Conservation (phyloP, 1,140 invertebrate species). For the Ectropis grisescens region DNA sequence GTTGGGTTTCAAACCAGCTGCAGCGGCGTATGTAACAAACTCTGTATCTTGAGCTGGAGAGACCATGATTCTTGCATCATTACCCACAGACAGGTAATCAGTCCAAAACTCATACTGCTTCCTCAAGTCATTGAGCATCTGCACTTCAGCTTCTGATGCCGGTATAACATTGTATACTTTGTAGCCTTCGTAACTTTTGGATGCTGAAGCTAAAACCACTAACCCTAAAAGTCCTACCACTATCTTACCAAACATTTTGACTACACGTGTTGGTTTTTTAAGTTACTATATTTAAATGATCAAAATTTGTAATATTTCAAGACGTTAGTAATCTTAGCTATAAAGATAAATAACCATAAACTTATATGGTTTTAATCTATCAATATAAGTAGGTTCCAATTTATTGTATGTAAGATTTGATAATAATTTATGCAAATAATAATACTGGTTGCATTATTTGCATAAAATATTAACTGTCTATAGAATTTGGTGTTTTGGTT, state of each 20-base stretch:
- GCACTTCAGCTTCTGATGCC: conserved; percentile 25
- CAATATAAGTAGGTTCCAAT: too few relatives aligned
- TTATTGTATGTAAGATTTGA: too few relatives aligned
- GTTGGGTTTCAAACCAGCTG: conserved; percentile 18
- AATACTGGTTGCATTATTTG: too few relatives aligned
- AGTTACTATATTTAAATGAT: not conserved
- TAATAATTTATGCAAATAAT: too few relatives aligned
- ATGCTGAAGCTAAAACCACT: conserved; percentile 10
- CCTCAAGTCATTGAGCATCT: conserved; percentile 25
- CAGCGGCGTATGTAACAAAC: conserved; percentile 19
- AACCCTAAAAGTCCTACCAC: not conserved
- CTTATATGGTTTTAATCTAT: too few relatives aligned
- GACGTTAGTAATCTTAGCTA: not conserved
- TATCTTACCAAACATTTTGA: not conserved
- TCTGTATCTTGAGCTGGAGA: conserved; percentile 19
- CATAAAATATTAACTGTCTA: too few relatives aligned
- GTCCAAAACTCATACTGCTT: conserved; percentile 41
- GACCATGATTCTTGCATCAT: conserved; percentile 35
- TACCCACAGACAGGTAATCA: conserved; percentile 18
- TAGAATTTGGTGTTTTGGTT: too few relatives aligned
- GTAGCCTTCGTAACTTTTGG: conserved; percentile 57
- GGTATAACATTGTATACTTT: conserved; percentile 67
- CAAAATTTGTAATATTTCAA: not conserved
- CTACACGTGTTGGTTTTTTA: not conserved
- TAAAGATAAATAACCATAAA: too few relatives aligned